These are phyloP conservation scores for Thecophora atra DNA, from an alignment of 2,888 invertebrate species.

Conservation along the genomic window DNA sequence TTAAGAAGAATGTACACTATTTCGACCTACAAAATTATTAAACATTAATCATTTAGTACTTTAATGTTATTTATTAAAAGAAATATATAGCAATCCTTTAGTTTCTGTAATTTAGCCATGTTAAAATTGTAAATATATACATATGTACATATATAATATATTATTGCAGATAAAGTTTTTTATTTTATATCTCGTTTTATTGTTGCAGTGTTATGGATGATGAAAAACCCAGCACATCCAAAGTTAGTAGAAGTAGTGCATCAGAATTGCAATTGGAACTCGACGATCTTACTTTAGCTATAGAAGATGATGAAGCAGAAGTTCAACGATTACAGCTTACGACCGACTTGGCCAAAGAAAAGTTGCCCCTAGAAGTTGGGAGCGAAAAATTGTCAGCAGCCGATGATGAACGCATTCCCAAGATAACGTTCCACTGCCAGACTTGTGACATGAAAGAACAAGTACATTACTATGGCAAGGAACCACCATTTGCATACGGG, in stretches of 20 bases:
- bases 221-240: slow-evolving; percentile 41
- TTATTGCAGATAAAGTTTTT: not conserved
- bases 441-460: slow-evolving; percentile 75
- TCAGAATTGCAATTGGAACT: slow-evolving; percentile 38
- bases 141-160: slow-evolving; percentile 4
- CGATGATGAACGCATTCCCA: slow-evolving; percentile 56
- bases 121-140: not conserved
- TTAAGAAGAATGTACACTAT: not conserved
- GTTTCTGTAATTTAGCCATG: not conserved
- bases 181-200: slow-evolving; percentile 34
- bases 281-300: slow-evolving; percentile 44
- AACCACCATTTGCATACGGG: slow-evolving; percentile 76
- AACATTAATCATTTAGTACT: not conserved
- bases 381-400: slow-evolving; percentile 38
- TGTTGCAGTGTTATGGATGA: slow-evolving; percentile 41
- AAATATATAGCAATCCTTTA: not conserved
- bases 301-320: slow-evolving; percentile 53
- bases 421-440: slow-evolving; percentile 69
- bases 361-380: not conserved
- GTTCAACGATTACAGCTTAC: slow-evolving; percentile 53
- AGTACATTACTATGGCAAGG: slow-evolving; percentile 79
- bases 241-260: not conserved
- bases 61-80: not conserved
- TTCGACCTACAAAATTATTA: not conserved
- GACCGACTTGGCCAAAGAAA: slow-evolving; percentile 11